Conservation (phyloP, 2,113 vertebrate genomes). For the Dasyprocta punctata region DNA sequence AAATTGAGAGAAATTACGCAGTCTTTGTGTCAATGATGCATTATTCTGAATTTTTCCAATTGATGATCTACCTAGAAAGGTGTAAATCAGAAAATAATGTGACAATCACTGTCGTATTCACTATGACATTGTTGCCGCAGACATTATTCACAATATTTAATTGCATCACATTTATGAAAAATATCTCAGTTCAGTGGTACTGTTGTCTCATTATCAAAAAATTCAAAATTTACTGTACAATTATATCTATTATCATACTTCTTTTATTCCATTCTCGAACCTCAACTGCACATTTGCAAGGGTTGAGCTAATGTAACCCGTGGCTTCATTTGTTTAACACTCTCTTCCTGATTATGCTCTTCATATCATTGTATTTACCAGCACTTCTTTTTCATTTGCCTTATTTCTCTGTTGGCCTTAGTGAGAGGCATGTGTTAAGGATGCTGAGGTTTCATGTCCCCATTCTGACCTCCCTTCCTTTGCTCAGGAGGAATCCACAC, state of each 20-base stretch:
- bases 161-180: neutral
- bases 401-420: neutral
- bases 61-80: neutral
- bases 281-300: neutral
- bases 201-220: neutral
- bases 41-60: neutral
- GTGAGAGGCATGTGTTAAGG: accelerated
- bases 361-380: neutral
- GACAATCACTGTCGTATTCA: neutral
- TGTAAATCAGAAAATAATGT: neutral
- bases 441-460: neutral
- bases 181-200: neutral
- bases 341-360: neutral
- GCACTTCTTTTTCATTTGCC: neutral
- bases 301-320: neutral
- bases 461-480: accelerated
- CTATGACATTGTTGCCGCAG: neutral
- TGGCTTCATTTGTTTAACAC: neutral
- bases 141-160: neutral
- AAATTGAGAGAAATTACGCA: neutral
- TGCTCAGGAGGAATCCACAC: neutral
- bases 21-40: neutral
- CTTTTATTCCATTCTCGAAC: neutral
- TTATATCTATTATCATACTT: neutral
- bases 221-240: neutral